Conservation (phyloP, 2,888 invertebrate species). For the Serrognathus titanus region DNA sequence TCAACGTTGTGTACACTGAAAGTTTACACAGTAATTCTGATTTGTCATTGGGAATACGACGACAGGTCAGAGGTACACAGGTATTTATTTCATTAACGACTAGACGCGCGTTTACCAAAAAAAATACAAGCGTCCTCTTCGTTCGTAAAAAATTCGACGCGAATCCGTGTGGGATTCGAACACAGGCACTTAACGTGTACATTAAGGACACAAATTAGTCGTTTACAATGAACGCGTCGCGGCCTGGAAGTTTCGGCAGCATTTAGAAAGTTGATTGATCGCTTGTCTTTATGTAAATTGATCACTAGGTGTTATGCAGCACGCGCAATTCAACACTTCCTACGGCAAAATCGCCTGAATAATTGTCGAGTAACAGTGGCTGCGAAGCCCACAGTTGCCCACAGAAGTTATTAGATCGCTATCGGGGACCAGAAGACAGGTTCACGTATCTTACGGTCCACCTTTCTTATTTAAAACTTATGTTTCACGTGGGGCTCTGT, state of each 20-base stretch:
- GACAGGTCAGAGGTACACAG: too few relatives aligned
- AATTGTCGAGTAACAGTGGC: constrained; percentile 31
- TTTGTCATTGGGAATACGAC: too few relatives aligned
- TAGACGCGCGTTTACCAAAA: too few relatives aligned
- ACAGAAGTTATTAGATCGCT: constrained; percentile 29
- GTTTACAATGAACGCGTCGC: constrained; percentile 4
- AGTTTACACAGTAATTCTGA: too few relatives aligned
- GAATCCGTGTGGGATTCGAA: not conserved
- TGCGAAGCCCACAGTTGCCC: constrained; percentile 26
- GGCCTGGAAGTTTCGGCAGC: constrained; percentile 25
- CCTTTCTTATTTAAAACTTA: constrained; percentile 12
- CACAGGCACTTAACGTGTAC: constrained; percentile 12
- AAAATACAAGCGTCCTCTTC: too few relatives aligned
- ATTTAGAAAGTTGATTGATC: constrained; percentile 32
- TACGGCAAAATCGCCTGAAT: constrained; percentile 31
- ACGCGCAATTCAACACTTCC: constrained; percentile 32
- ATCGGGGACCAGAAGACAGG: constrained; percentile 22
- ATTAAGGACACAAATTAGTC: constrained; percentile 21
- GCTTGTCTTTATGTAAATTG: constrained; percentile 29
- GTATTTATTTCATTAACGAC: too few relatives aligned
- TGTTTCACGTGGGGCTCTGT: too few relatives aligned
- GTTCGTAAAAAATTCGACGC: too few relatives aligned
- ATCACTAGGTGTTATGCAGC: constrained; percentile 28
- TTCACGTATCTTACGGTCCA: constrained; percentile 19
- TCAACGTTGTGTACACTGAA: too few relatives aligned